These are phyloP conservation scores for Actinostola sp. DNA, from an alignment of 92 coral and sea anemone species.

Conservation along the genomic window DNA sequence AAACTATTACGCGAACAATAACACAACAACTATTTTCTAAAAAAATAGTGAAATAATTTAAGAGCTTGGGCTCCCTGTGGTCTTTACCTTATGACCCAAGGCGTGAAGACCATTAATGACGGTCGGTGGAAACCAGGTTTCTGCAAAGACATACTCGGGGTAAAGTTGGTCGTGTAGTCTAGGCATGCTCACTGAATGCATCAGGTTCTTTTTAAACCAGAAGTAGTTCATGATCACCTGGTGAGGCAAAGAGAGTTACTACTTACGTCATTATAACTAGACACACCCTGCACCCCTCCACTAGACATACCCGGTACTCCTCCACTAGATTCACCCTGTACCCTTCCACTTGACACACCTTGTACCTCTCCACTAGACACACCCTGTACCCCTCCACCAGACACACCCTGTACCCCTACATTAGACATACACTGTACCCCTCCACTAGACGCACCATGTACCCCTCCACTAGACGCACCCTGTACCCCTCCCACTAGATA, in stretches of 20 bases:
- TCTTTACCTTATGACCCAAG: constrained; percentile 89
- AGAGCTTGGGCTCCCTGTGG: background rate
- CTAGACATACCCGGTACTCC: too few species aligned
- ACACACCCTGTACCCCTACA: too few species aligned
- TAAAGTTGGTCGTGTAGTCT: constrained; percentile 91
- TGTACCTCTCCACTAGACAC: background rate
- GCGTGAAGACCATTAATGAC: constrained; percentile 79
- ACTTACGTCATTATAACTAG: too few species aligned
- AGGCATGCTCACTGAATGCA: constrained; percentile 86
- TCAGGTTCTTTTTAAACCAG: constrained; percentile 92
- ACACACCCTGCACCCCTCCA: too few species aligned
- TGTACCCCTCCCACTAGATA: too few species aligned
- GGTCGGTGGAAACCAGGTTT: constrained; percentile 81
- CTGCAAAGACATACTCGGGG: constrained; percentile 90
- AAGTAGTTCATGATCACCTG: constrained; percentile 96
- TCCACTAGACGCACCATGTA: too few species aligned
- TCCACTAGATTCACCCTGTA: too few species aligned
- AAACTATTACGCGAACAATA: too few species aligned
- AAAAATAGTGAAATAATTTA: too few species aligned
- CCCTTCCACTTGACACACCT: too few species aligned
- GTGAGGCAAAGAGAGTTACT: too few species aligned
- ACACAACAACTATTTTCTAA: background rate
- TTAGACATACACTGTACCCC: too few species aligned
- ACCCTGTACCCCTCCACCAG: background rate
- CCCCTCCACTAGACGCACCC: background rate